Evolutionary conservation across 2,113 vertebrate species (phyloP).

Genomic region (Burhinus oedicnemus): DNA sequence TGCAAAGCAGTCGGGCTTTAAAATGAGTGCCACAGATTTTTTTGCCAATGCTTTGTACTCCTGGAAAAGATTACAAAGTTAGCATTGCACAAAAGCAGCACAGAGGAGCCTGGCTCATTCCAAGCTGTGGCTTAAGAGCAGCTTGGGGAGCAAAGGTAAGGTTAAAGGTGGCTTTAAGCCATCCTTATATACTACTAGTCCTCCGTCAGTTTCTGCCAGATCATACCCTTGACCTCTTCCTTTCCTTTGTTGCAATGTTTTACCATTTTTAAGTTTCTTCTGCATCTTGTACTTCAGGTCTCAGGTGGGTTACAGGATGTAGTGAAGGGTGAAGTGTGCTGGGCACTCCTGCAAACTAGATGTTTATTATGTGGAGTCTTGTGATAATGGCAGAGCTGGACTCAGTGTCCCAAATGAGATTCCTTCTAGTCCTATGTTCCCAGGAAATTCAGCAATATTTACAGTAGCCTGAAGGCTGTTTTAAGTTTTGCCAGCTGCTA

Average conservation of each 20-base stretch:
- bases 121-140: not conserved
- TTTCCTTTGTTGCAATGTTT: not conserved
- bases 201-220: not conserved
- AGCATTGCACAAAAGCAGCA: not conserved
- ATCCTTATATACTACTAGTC: not conserved
- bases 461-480: conserved; percentile 26
- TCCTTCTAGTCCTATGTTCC: not conserved
- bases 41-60: not conserved
- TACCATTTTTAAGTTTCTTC: not conserved
- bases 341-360: not conserved
- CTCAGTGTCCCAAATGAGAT: not conserved
- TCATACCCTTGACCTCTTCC: not conserved
- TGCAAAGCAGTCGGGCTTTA: not conserved
- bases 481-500: conserved; percentile 58
- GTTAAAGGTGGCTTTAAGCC: not conserved
- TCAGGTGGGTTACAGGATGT: not conserved
- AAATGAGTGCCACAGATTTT: conserved; percentile 10
- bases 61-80: not conserved
- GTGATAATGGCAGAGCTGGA: not conserved
- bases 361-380: not conserved
- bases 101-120: not conserved
- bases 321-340: not conserved
- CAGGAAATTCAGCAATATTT: conserved; percentile 38
- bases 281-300: not conserved
- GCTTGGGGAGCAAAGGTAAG: not conserved